Percentiles rank a stretch among this genome's conserved stretches.
These are phyloP conservation scores for Pterocles burchelli DNA, from an alignment of 2,113 vertebrate species.

Conservation along the genomic window DNA sequence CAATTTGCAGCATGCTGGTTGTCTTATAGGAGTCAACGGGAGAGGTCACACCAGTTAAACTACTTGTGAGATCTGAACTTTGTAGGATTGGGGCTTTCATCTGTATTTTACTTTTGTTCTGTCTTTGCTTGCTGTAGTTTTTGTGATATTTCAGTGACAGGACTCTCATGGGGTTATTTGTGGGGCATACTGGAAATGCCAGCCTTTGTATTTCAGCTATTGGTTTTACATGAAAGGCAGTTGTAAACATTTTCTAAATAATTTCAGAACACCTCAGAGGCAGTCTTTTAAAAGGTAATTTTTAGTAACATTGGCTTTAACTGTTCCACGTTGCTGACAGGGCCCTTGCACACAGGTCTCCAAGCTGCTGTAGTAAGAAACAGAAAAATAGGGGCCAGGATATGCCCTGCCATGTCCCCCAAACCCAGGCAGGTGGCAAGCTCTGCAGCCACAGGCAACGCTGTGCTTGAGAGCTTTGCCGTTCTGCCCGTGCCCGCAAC, in stretches of 20 bases:
- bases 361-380: neutral
- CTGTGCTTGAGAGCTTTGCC: neutral
- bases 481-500: neutral
- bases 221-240: neutral
- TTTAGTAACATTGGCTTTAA: neutral
- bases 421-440: neutral
- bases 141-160: neutral
- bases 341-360: accelerated
- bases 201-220: neutral
- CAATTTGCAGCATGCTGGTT: neutral
- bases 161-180: accelerated
- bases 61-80: neutral
- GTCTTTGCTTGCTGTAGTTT: neutral
- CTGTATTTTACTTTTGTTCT: neutral
- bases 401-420: accelerated
- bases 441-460: neutral
- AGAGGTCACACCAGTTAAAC: neutral
- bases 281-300: neutral
- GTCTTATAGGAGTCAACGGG: neutral
- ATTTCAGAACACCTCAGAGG: neutral
- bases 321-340: neutral
- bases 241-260: neutral
- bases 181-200: neutral
- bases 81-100: neutral
- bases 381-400: neutral